These are phyloP conservation scores for Caenorhabditis brenneri DNA, from an alignment of 1,140 invertebrate genomes.

Conservation along the genomic window DNA sequence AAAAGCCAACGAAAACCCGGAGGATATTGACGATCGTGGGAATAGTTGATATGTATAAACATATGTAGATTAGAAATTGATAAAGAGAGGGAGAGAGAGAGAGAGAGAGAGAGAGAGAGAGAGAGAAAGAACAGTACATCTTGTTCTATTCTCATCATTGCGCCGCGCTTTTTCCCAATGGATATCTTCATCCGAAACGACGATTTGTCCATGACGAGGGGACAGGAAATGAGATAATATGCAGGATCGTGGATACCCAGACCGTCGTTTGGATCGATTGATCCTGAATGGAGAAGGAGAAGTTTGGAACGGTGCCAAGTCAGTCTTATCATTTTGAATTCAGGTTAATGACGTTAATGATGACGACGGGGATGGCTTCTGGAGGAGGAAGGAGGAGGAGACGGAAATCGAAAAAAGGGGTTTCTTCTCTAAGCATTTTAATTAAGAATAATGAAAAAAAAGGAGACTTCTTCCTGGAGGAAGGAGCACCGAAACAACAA, in stretches of 20 bases:
- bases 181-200: slow-evolving; percentile 27
- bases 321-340: slow-evolving; percentile 5
- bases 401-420: neutral
- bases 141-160: neutral
- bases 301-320: slow-evolving; percentile 22
- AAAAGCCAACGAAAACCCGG: neutral
- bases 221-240: neutral
- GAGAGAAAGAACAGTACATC: neutral
- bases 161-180: neutral
- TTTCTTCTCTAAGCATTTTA: neutral
- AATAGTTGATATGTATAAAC: neutral
- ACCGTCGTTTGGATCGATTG: slow-evolving; percentile 20
- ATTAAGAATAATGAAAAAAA: neutral
- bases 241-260: neutral
- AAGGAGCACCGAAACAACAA: neutral
- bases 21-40: slow-evolving; percentile 12
- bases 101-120: neutral
- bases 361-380: too few relatives aligned
- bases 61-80: slow-evolving; percentile 32
- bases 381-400: neutral
- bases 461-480: neutral
- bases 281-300: neutral
- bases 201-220: neutral
- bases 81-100: neutral
- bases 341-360: slow-evolving; percentile 19